Conservation (phyloP, 2,888 invertebrate species). For the Lissocephala sabroskyi region DNA sequence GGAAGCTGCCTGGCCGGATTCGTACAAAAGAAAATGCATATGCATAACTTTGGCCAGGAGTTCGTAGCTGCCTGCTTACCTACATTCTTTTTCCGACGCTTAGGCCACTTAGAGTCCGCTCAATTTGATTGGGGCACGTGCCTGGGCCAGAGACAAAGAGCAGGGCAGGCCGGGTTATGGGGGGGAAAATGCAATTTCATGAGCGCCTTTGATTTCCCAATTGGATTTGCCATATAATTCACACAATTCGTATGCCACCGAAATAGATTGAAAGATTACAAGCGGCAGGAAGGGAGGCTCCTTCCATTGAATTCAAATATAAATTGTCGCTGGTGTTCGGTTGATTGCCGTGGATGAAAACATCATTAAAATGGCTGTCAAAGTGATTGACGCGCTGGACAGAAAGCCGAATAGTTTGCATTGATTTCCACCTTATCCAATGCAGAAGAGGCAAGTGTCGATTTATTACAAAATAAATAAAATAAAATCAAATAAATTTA, state of each 20-base stretch:
- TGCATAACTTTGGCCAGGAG: slow-evolving; percentile 39
- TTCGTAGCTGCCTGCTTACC: background rate
- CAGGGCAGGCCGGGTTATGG: slow-evolving; percentile 1
- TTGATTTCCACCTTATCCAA: too few species aligned
- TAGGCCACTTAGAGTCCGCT: slow-evolving; percentile 3
- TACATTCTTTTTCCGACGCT: background rate
- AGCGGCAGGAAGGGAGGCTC: background rate
- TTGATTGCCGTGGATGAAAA: slow-evolving; percentile 10
- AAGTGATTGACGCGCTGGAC: slow-evolving; percentile 36
- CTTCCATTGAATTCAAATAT: background rate
- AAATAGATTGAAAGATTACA: background rate
- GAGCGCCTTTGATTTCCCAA: slow-evolving; percentile 51
- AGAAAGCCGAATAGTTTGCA: slow-evolving; percentile 7
- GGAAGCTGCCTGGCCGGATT: too few species aligned
- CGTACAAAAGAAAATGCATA: slow-evolving; percentile 37
- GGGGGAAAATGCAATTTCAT: slow-evolving; percentile 41
- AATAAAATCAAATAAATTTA: slow-evolving; percentile 45
- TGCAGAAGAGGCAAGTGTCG: too few species aligned
- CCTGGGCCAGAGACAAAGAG: background rate
- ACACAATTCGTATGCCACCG: slow-evolving; percentile 11
- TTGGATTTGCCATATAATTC: slow-evolving; percentile 42
- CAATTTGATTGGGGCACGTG: slow-evolving; percentile 18
- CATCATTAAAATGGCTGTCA: slow-evolving; percentile 49
- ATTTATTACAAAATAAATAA: slow-evolving; percentile 57
- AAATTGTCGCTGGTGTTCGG: slow-evolving; percentile 1